Base-by-base conservation (phyloP, 2,888 invertebrate genomes). In the Shargacucullia verbasci region DNA sequence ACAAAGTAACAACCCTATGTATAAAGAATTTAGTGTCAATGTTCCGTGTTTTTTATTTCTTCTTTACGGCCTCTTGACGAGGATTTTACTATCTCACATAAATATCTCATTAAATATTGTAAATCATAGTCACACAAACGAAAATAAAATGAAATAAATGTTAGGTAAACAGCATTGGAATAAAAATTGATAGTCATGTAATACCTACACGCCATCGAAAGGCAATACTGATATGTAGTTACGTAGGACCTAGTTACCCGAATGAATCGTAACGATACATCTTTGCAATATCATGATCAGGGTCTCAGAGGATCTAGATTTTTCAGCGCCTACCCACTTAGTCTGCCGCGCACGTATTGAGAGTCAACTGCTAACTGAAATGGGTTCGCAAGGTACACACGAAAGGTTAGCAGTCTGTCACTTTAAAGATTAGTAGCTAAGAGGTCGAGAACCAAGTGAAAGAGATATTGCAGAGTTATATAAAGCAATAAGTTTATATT, bases 351-450 rank as follows among this genome's bases (percentile, higher is more conserved):
- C 73, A 76, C 77, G 77, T 73, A 59, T 56, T 56, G 59, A 46
- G 56, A 76, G 70, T 73, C 77, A 76, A 76, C 70, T 73, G 65
- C 70, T 73, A 70, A 73, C 70, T 76, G 77, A 73, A 73, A 73
- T 73, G 65, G 73, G 70, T 69, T 73, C 65, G 45, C 60, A 52
- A 61, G 34, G 49, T 48, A 45, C 59, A 39, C 60, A 49, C 56
- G 45, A 57, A 53, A 72, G 73, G 76, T 59, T 59, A 49, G 41
- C 63, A 58, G 60, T 69, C 73, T 61, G 73, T 68, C 76, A 73
- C 70, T 38, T 15, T 33, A 15, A 37, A 33, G 47, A 63, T 57
- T 60, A 69, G 60, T 59, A 67, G 48, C 53, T 47, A 34, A 43
- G 12, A 10, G 14, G 7, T 38, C 33, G 12, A 43, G 45, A 40